Base-by-base conservation (phyloP, 2,113 vertebrate species). In the Calidris pygmaea region DNA sequence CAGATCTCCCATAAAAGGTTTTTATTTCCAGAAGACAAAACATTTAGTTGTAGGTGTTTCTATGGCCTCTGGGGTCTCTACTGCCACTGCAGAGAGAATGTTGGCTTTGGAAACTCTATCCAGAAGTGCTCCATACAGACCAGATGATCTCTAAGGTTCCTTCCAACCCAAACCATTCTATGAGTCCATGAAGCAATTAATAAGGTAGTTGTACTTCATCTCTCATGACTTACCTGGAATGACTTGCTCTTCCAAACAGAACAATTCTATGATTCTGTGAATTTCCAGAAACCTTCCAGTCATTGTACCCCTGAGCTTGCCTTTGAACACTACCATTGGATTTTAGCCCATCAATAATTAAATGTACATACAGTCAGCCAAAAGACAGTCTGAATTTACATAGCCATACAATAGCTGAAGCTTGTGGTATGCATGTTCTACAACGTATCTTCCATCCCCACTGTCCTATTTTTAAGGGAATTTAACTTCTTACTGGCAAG, bases 381-480 rank as follows among this genome's bases (percentile, higher is more conserved):
- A 56, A 81, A 62, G 75, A 82, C 74, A 67, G 30, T 21, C 29
- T 66, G 47, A 52, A 75, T 20, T 62, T 5, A 52, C 10, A 3
- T 1, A 27, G 52, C 18, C 62, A 55, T 37, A 37, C 45, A 56
- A 11, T 4, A 67, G 52, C 47, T 83, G 37, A 43, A 56, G 41
- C 27, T 67, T 67, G 77, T 6, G 3, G 9, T 37, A 10, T 35
- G 27, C 32, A 15, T 0, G 0, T 62, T 53, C 62, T 68, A 45
- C 32, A 43, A 4, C 1, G 1, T 6, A 27, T 22, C 52, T 83
- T 48, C 32, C 53, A 70, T 30, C 6, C 6, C 22, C 15, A 2
- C n/a, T 39, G 5, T 37, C 20, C 35, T 85, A 13, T 29, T 75
- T 65, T 65, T 4, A 30, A 52, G 37, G 35, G 27, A 75, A 22